Conservation (phyloP, 2,888 invertebrate genomes). For the Campopleginae sp. region DNA sequence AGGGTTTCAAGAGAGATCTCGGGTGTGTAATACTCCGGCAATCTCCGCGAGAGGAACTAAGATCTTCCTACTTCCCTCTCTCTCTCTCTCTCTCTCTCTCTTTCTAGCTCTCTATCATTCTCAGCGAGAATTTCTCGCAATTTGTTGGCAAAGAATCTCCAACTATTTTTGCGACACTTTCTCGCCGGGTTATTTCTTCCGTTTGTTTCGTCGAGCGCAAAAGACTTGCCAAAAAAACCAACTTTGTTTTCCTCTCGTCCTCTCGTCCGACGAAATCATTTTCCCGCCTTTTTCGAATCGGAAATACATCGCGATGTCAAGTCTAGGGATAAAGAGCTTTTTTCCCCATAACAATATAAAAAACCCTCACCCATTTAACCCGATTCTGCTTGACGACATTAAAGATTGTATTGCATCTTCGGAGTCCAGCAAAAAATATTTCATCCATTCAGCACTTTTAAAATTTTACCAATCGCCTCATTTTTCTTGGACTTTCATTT, state of each 20-base stretch:
- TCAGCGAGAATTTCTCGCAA: background rate
- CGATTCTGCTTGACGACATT: background rate
- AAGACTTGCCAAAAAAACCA: background rate
- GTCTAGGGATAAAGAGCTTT: background rate
- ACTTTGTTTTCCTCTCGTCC: conserved; percentile 2
- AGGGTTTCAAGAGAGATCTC: conserved; percentile 17
- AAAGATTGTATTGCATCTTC: too few relatives aligned
- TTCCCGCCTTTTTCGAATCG: background rate
- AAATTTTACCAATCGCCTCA: too few relatives aligned
- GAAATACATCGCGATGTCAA: background rate
- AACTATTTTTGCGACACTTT: conserved; percentile 42
- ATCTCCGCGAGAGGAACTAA: conserved; percentile 37
- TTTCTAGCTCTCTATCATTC: background rate
- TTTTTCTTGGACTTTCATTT: too few relatives aligned
- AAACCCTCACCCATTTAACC: background rate
- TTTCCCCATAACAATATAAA: background rate
- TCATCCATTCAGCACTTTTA: too few relatives aligned
- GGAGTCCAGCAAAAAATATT: too few relatives aligned
- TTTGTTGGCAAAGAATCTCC: conserved; percentile 47
- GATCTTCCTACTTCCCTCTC: conserved; percentile 7
- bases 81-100: background rate
- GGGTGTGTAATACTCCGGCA: conserved; percentile 46
- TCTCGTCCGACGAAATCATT: conserved; percentile 6
- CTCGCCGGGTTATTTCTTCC: conserved; percentile 10
- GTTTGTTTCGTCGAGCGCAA: conserved; percentile 24